Evolutionary conservation across 2,797 vertebrate species (phyloP), one percentile per base, ranked within the genome.

Genomic region (Sebastes steindachneri): DNA sequence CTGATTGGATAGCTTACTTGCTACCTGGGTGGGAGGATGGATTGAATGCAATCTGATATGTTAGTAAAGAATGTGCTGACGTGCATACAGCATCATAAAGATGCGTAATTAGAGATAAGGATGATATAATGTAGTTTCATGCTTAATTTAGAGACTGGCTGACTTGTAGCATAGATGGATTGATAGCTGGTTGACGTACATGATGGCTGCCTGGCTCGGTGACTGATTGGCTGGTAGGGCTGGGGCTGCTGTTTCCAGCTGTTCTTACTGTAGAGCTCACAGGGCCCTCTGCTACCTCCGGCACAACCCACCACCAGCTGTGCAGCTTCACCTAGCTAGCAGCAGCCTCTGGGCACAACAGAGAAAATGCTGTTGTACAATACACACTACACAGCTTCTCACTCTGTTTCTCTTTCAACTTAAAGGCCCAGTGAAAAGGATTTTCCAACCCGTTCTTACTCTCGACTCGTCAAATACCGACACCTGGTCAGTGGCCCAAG

Each of bases 241-340:
- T 63, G 29, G n/a, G 12, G 67, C 84, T 80, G 80, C 75, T 82
- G 71, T 75, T 80, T 88, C 87, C 83, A 89, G 91, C 84, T 92
- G 92, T 82, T 92, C 71, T 70, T 71, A 19, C 84, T 67, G 78
- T 68, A 51, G 75, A 77, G 79, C 84, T 75, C 83, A 59, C 63
- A 3, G 70, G 79, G 60, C 59, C 73, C 31, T 66, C 53, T 75
- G 63, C 60, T 87, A 80, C 88, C 88, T 88, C 84, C 15, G 90
- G 90, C 90, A 89, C 81, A 79, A 19, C 73, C 83, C 81, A 68
- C 77, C 81, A 84, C 84, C 86, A 89, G 91, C 91, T 91, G 90
- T 87, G 81, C 86, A 69, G 78, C 78, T 75, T 71, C 82, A 82
- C 77, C 81, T 63, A 79, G 80, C 84, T 85, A 48, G 75, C 73